These are phyloP conservation scores for Pangasius sanitwongsei DNA, from an alignment of 2,797 vertebrate species.

Conservation along the genomic window DNA sequence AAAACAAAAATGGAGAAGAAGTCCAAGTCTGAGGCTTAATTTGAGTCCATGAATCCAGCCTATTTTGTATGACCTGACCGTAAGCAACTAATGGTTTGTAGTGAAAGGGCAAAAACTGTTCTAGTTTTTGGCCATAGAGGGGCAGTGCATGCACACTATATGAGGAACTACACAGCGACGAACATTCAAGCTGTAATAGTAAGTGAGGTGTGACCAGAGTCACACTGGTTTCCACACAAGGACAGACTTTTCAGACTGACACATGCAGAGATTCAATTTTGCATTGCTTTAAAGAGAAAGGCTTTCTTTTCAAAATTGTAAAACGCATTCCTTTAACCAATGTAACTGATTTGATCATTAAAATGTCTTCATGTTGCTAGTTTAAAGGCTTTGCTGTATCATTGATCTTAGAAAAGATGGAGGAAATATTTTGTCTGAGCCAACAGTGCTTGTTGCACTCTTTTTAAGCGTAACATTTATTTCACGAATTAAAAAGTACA, in stretches of 20 bases:
- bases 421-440: neutral
- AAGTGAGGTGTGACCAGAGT: neutral
- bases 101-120: neutral
- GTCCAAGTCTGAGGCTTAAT: neutral
- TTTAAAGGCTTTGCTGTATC: neutral
- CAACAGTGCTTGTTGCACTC: no score
- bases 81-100: neutral
- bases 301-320: neutral
- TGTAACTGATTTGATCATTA: neutral
- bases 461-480: neutral
- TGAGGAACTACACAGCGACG: neutral
- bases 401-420: no score
- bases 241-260: neutral
- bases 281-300: neutral
- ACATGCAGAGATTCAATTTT: neutral
- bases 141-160: slow-evolving; percentile 50
- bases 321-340: neutral
- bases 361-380: neutral
- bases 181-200: neutral
- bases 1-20: neutral
- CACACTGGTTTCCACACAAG: neutral
- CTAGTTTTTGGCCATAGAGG: slow-evolving; percentile 58
- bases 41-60: neutral
- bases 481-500: neutral
- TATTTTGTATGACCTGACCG: neutral